These are phyloP conservation scores for Gobionotothen gibberifrons DNA, from an alignment of 2,797 vertebrate species.

Conservation along the genomic window DNA sequence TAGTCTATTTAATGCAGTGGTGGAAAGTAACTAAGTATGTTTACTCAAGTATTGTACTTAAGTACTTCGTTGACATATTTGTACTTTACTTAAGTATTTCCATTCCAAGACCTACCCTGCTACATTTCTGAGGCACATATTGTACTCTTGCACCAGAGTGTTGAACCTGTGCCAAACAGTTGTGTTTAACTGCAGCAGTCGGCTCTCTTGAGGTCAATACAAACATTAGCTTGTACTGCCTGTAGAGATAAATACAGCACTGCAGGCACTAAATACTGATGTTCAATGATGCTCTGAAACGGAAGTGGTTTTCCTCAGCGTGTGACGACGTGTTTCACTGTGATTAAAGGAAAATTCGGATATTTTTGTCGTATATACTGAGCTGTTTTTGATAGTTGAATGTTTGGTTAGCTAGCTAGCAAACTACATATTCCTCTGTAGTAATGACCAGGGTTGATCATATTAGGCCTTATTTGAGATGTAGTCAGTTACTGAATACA, in stretches of 20 bases:
- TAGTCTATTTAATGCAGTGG: too few species aligned
- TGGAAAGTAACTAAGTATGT: too few species aligned
- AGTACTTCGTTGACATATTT: too few species aligned
- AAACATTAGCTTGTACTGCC: conserved; percentile 35
- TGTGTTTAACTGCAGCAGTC: conserved; percentile 43
- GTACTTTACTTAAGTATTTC: too few species aligned
- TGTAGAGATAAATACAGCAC: conserved; percentile 44
- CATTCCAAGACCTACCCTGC: too few species aligned
- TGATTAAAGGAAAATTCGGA: neutral
- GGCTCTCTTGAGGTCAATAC: conserved; percentile 33
- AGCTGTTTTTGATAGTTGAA: neutral
- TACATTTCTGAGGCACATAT: too few species aligned
- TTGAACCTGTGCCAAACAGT: conserved; percentile 83
- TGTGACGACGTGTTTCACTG: neutral
- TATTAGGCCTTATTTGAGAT: too few species aligned
- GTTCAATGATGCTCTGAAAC: conserved; percentile 19
- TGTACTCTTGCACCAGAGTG: conserved; percentile 79
- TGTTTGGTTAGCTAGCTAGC: neutral
- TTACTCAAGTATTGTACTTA: too few species aligned
- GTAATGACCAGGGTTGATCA: too few species aligned
- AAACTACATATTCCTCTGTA: neutral
- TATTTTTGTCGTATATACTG: neutral
- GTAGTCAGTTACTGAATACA: too few species aligned
- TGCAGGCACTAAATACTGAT: conserved; percentile 32
- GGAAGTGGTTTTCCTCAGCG: neutral